phyloP scores from a whole-genome alignment of 2,113 vertebrate genomes.

The Mesembrinibis cayennensis region DNA sequence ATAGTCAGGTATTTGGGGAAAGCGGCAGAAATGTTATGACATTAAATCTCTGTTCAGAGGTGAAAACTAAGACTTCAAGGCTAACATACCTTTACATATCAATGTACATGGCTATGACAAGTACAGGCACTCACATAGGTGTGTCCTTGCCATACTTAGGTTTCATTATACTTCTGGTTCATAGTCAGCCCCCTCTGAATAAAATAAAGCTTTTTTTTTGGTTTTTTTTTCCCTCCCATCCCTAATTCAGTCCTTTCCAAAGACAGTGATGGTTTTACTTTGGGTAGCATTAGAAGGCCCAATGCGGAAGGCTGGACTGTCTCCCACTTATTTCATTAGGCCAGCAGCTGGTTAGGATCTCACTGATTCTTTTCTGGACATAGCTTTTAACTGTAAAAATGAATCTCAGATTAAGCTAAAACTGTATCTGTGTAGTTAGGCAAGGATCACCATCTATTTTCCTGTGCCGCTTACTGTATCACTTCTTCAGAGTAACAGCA shows the following conservation, averaged over 20 bases:
- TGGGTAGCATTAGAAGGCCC: background rate
- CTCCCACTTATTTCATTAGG: background rate
- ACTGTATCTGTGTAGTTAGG: background rate
- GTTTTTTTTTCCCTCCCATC: background rate
- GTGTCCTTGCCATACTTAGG: background rate
- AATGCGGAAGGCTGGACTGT: background rate
- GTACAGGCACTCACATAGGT: background rate
- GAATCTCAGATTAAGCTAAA: background rate
- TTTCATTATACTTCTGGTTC: background rate
- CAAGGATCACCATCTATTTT: background rate
- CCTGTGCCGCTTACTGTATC: rapidly evolving
- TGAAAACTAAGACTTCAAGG: background rate
- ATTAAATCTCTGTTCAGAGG: background rate
- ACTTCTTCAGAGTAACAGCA: background rate
- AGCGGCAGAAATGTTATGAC: background rate
- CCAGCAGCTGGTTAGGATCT: background rate
- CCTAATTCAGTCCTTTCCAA: background rate
- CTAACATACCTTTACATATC: background rate
- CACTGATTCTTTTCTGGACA: background rate
- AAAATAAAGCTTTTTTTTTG: background rate
- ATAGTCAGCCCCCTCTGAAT: background rate
- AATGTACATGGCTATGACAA: background rate
- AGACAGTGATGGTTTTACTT: background rate
- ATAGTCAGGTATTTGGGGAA: background rate
- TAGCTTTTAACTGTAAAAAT: background rate